A percentile compares a stretch with the other conserved stretches of the same genome.
Conservation (phyloP, 2,113 vertebrate species). For the Bujurquina vittata region DNA sequence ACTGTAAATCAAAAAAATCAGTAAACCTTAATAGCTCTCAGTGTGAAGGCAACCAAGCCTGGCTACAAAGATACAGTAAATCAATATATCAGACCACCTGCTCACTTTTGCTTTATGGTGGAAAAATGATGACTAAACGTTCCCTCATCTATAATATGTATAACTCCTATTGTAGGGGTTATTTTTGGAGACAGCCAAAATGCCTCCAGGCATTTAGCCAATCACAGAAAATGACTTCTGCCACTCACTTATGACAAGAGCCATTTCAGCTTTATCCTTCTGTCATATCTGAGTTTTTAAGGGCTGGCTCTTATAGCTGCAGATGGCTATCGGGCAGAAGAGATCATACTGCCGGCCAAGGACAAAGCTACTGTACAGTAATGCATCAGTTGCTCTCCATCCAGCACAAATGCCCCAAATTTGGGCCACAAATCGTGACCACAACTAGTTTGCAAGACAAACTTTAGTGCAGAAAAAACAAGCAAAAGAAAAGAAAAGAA, state of each 20-base stretch:
- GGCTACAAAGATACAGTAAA: background rate
- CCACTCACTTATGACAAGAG: constrained; percentile 31
- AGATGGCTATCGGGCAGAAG: constrained; percentile 31
- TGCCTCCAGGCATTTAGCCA: constrained; percentile 14
- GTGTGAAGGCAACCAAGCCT: background rate
- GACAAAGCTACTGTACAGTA: constrained; percentile 24
- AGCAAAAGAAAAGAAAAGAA: background rate
- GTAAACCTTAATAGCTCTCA: constrained; percentile 11
- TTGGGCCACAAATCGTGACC: background rate
- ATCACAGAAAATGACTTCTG: constrained; percentile 31
- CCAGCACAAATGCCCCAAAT: constrained; percentile 18
- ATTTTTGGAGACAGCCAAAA: constrained; percentile 12
- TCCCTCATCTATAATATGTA: background rate
- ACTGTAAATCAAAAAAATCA: constrained; percentile 1
- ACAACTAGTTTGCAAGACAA: background rate
- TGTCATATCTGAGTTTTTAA: constrained; percentile 29
- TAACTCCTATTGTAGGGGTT: constrained; percentile 11
- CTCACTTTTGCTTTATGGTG: constrained; percentile 17
- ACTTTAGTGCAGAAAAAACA: background rate
- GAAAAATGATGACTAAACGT: background rate
- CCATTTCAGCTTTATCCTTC: constrained; percentile 25
- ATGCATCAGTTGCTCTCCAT: constrained; percentile 14
- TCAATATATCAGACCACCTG: constrained; percentile 21
- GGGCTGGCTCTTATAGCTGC: constrained; percentile 25
- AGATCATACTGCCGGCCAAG: constrained; percentile 6